Evolutionary conservation across 2,113 vertebrate species (phyloP), one percentile per base, ranked within the genome.

Genomic region (Labeo catla): DNA sequence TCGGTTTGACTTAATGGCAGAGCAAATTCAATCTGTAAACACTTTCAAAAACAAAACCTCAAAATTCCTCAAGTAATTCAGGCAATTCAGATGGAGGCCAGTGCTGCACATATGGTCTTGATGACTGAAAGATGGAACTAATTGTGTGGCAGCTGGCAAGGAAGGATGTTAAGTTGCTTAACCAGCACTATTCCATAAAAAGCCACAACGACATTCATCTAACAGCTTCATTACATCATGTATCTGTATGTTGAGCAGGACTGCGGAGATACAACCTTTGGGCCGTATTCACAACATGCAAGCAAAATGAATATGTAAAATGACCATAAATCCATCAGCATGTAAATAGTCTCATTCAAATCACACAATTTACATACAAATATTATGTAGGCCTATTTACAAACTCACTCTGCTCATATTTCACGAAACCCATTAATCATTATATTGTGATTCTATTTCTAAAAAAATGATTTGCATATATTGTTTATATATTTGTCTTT

Each of bases 111-210:
- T 76, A 84, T 57, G 73, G 57, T 39, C 57, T 66, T 13, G 16
- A 73, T 86, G 65, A 72, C 13, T 86, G n/a, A 81, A 84, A 59
- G 77, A 80, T 86, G 52, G 79, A 86, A 81, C 65, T 45, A 72
- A 86, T 61, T 86, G 49, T 81, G 54, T 81, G 43, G 83, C 52
- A 72, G 66, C 52, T 81, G 77, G 65, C 65, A 81, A 72, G 50
- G n/a, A 81, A 15, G 50, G 47, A 39, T 52, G 57, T 21, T 16
- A 11, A 66, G 76, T 36, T 81, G 50, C 76, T 54, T 78, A 78
- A 83, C 57, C 19, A 73, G 66, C 81, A n/a, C 36, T 57, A 36
- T 52, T 83, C 66, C 52, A 73, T 57, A 83, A 72, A 54, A 83
- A 83, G 49, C 12, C 43, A 78, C 76, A 57, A 15, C 6, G 49